A percentile compares a stretch with the other conserved stretches of the same genome.
Conservation (phyloP, 2,113 vertebrate species). For the Nansenia antarctica region DNA sequence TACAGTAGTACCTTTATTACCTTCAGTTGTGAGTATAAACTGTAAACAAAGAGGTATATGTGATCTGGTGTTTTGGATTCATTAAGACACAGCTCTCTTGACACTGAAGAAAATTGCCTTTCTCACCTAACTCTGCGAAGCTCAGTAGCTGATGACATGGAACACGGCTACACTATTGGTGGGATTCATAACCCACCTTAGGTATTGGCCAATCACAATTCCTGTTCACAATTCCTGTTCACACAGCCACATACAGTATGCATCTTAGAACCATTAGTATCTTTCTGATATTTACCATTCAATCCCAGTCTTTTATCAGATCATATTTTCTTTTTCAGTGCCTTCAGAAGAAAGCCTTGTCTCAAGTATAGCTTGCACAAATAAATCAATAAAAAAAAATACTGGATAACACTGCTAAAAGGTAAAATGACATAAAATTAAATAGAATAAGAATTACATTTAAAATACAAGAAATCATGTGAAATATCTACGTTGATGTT, state of each 20-base stretch:
- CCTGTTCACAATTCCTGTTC: conserved; percentile 12
- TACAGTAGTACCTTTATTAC: conserved; percentile 97
- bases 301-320: conserved; percentile 49
- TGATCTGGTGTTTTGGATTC: conserved; percentile 88
- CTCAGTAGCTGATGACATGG: conserved; percentile 77
- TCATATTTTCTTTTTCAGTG: conserved; percentile 68
- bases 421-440: conserved; percentile 85
- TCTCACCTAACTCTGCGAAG: conserved; percentile 72
- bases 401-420: conserved; percentile 92
- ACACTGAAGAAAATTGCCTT: conserved; percentile 80
- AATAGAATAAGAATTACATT: conserved; percentile 89
- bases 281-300: conserved; percentile 40
- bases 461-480: conserved; percentile 85
- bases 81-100: conserved; percentile 84
- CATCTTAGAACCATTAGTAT: conserved; percentile 17
- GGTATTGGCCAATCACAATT: conserved; percentile 2
- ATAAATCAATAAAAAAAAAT: conserved; percentile 79
- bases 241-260: conserved; percentile 56
- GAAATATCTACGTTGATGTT: conserved; percentile 78
- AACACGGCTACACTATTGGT: conserved; percentile 46
- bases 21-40: conserved; percentile 90
- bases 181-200: conserved; percentile 26
- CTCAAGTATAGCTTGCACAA: conserved; percentile 82
- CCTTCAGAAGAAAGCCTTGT: conserved; percentile 76
- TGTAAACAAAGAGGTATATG: conserved; percentile 99